Conservation (phyloP, 2,113 vertebrate species). For the Syngnathus typhle region DNA sequence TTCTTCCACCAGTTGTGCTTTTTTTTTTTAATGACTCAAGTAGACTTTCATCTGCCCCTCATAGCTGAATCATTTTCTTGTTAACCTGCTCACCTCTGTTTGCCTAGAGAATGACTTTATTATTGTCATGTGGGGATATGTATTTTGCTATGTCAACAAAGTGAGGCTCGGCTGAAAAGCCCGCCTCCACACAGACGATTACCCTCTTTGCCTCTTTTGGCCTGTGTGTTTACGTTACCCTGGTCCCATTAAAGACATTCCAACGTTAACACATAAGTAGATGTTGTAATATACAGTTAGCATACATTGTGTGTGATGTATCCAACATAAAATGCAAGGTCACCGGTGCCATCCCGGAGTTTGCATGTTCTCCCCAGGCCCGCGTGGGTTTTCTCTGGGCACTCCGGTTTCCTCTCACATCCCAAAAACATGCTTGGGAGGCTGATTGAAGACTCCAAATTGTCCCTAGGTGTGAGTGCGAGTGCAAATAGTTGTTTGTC, state of each 20-base stretch:
- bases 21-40: neutral
- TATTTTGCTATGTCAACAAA: neutral
- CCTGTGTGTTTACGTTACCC: neutral
- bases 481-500: too few species aligned
- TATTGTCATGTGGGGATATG: neutral
- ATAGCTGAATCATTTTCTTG: neutral
- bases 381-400: too few species aligned
- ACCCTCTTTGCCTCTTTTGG: neutral
- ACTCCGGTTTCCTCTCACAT: too few species aligned
- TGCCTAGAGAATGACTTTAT: neutral
- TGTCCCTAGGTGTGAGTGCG: too few species aligned
- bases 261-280: neutral
- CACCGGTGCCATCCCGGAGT: too few species aligned
- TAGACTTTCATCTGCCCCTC: constrained; percentile 4
- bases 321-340: too few species aligned
- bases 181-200: neutral
- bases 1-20: constrained; percentile 11
- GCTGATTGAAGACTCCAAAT: too few species aligned
- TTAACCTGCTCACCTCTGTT: neutral
- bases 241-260: neutral
- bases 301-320: too few species aligned
- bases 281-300: neutral
- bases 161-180: neutral
- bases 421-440: too few species aligned
- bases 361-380: too few species aligned